These are phyloP conservation scores for Orbicella faveolata DNA, from an alignment of 64 coral and sea anemone genomes.

Conservation along the genomic window DNA sequence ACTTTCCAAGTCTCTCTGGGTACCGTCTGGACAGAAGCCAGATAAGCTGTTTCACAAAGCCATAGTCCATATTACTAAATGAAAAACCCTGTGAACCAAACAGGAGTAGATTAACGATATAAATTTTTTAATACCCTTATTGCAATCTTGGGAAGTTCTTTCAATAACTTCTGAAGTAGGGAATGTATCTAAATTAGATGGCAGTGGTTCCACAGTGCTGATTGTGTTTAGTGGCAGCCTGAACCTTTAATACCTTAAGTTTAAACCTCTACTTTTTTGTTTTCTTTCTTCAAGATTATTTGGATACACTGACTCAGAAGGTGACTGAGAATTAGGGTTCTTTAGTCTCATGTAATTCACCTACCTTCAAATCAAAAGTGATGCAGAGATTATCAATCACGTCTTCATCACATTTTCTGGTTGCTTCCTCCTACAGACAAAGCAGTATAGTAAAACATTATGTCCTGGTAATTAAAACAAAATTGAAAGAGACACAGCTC, in stretches of 20 bases:
- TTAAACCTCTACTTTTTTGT: no score
- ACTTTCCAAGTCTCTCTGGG: conserved; percentile 89
- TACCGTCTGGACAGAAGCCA: conserved; percentile 91
- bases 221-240: no score
- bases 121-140: background rate
- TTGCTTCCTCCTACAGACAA: conserved; percentile 72
- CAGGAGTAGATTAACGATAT: background rate
- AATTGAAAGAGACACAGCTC: no score
- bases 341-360: background rate
- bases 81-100: conserved; percentile 76
- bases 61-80: conserved; percentile 98
- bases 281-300: no score
- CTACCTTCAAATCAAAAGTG: conserved; percentile 93
- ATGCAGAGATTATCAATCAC: conserved; percentile 94
- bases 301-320: no score
- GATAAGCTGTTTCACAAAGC: conserved; percentile 96
- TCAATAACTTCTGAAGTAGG: no score
- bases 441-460: background rate
- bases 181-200: no score
- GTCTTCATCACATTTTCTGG: conserved; percentile 85
- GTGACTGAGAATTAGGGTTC: no score
- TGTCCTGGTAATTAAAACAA: no score
- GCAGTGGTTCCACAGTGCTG: no score
- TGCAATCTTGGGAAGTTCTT: no score
- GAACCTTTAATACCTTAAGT: no score